These are phyloP conservation scores for Podarcis cretensis DNA, from an alignment of 2,113 vertebrate genomes.

Conservation along the genomic window DNA sequence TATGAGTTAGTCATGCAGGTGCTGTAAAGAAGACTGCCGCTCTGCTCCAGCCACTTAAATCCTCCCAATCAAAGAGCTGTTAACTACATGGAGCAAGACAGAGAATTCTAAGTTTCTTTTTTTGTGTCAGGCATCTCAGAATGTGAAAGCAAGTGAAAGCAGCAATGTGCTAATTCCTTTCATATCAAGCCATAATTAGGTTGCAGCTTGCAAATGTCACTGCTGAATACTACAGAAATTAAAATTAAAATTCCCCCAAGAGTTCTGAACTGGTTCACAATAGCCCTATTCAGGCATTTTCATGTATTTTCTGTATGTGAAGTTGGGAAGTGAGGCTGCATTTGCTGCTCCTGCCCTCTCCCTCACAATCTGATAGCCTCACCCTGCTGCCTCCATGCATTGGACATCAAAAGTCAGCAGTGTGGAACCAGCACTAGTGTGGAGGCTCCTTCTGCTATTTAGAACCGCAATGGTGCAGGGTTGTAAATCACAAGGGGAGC, in stretches of 20 bases:
- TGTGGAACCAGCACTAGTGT: too few species aligned
- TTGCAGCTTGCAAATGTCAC: neutral
- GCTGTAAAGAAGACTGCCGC: neutral
- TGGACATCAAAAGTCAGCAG: too few species aligned
- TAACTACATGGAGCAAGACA: neutral
- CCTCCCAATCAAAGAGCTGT: neutral
- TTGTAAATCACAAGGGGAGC: too few species aligned
- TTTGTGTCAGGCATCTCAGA: neutral
- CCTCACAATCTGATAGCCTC: too few species aligned
- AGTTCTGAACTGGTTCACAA: neutral
- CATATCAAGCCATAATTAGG: neutral
- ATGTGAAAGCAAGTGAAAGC: neutral
- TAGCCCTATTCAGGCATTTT: too few species aligned
- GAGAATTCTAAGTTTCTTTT: neutral
- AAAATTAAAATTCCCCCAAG: too few species aligned
- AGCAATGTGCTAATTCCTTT: neutral
- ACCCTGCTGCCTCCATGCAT: too few species aligned
- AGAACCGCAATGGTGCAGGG: too few species aligned
- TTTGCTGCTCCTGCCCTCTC: too few species aligned
- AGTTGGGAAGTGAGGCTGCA: too few species aligned
- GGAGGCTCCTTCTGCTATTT: too few species aligned
- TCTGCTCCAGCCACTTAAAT: neutral
- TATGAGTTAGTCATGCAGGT: conserved; percentile 19
- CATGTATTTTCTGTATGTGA: too few species aligned
- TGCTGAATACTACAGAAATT: neutral